A percentile compares a stretch with the other conserved stretches of the same genome.
These are phyloP conservation scores for Ecliptopera silaceata DNA, from an alignment of 2,888 invertebrate species.

Conservation along the genomic window DNA sequence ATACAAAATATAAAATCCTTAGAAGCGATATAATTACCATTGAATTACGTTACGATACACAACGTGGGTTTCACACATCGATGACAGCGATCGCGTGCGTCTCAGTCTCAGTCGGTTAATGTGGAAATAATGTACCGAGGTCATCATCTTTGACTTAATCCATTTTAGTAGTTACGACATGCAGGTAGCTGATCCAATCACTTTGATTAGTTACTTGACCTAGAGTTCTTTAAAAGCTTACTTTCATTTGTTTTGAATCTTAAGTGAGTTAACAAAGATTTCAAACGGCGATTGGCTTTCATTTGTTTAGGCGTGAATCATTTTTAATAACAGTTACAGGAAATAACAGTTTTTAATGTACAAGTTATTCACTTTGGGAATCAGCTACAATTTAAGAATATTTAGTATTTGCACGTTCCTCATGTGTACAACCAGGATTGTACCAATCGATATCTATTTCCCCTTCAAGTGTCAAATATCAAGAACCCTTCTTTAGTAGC, in stretches of 20 bases:
- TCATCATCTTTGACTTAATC: conserved; percentile 76
- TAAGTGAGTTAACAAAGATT: too few relatives aligned
- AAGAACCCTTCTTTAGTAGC: conserved; percentile 19
- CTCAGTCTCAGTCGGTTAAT: conserved; percentile 55
- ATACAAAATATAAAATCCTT: conserved; percentile 28
- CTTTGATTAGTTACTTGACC: conserved; percentile 32
- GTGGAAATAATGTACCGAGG: conserved; percentile 71
- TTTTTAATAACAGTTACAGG: too few relatives aligned
- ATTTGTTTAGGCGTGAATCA: too few relatives aligned
- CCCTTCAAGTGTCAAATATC: conserved; percentile 18
- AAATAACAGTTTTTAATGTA: too few relatives aligned
- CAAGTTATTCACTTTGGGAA: too few relatives aligned
- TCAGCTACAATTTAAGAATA: too few relatives aligned
- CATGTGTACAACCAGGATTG: too few relatives aligned
- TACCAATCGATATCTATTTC: conserved; percentile 10
- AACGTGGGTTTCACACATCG: conserved; percentile 53
- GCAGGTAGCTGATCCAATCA: conserved; percentile 42
- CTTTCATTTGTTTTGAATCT: not conserved
- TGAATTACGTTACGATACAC: conserved; percentile 42
- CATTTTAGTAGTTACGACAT: conserved; percentile 55
- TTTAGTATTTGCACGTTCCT: too few relatives aligned
- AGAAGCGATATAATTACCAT: conserved; percentile 49
- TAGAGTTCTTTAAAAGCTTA: conserved; percentile 26
- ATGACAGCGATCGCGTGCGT: conserved; percentile 55
- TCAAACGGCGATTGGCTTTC: too few relatives aligned